phyloP scores from a whole-genome alignment of 2,888 invertebrate genomes.

The Chesias legatella region DNA sequence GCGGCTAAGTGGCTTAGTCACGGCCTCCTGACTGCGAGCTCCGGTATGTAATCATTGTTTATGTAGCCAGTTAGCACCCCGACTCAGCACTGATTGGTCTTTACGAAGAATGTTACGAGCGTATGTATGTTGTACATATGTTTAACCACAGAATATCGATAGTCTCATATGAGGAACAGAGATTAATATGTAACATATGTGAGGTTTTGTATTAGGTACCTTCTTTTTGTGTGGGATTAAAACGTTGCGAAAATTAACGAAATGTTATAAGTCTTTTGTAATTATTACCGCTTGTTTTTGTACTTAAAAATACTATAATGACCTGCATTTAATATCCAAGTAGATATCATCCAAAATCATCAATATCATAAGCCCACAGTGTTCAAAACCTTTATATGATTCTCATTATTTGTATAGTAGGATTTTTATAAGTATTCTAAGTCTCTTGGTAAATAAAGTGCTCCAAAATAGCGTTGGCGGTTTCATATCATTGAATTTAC shows the following conservation, averaged over 20 bases:
- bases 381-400: too few relatives aligned
- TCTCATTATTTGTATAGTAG: too few relatives aligned
- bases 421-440: too few relatives aligned
- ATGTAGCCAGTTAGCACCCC: constrained; percentile 37
- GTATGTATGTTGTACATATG: not conserved
- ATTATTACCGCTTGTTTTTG: too few relatives aligned
- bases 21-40: constrained; percentile 13
- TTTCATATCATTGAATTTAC: constrained; percentile 32
- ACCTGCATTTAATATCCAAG: too few relatives aligned
- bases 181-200: constrained; percentile 23
- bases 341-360: too few relatives aligned
- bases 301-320: too few relatives aligned
- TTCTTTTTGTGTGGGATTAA: constrained; percentile 16
- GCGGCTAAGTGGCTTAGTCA: constrained; percentile 28
- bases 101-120: constrained; percentile 20
- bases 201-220: constrained; percentile 7
- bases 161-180: constrained; percentile 1
- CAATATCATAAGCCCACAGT: too few relatives aligned
- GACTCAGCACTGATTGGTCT: constrained; percentile 43
- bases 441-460: too few relatives aligned
- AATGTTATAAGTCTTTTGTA: too few relatives aligned
- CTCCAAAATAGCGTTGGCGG: not conserved
- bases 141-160: not conserved
- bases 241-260: too few relatives aligned
- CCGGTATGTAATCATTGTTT: constrained; percentile 39